These are phyloP conservation scores for Balaeniceps rex DNA, from an alignment of 2,113 vertebrate species.

Conservation along the genomic window DNA sequence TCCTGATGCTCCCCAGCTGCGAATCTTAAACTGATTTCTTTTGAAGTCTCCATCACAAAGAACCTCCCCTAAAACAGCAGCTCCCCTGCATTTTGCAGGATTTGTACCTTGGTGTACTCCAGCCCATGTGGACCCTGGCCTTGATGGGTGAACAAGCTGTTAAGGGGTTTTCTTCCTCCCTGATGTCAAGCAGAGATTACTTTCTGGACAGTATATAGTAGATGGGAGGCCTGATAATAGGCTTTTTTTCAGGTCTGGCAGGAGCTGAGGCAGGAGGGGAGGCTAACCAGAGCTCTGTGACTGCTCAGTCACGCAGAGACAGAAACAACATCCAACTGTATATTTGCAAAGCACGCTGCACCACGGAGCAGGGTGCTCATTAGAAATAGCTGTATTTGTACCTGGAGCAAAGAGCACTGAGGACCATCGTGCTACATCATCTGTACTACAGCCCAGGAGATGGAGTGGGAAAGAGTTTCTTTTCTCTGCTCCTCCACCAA, in stretches of 20 bases:
- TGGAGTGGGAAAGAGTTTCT: background rate
- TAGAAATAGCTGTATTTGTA: background rate
- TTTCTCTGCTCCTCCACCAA: background rate
- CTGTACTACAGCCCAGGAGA: background rate
- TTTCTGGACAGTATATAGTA: background rate
- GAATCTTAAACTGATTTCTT: background rate
- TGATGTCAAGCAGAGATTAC: background rate
- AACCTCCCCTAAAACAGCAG: background rate
- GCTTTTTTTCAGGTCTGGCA: background rate
- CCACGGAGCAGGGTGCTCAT: accelerated
- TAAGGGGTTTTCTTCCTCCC: background rate
- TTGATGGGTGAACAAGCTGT: background rate
- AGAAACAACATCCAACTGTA: background rate
- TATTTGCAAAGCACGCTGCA: background rate
- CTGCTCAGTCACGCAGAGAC: background rate
- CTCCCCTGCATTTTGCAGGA: background rate
- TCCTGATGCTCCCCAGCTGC: background rate
- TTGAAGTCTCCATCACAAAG: background rate
- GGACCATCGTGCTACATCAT: background rate
- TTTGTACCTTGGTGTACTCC: background rate
- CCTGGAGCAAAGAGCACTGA: background rate
- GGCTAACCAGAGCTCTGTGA: background rate
- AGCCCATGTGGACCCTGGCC: background rate
- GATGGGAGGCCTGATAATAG: background rate
- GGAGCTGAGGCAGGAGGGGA: background rate